Conservation (phyloP, 2,113 vertebrate genomes). For the Alouatta palliata region DNA sequence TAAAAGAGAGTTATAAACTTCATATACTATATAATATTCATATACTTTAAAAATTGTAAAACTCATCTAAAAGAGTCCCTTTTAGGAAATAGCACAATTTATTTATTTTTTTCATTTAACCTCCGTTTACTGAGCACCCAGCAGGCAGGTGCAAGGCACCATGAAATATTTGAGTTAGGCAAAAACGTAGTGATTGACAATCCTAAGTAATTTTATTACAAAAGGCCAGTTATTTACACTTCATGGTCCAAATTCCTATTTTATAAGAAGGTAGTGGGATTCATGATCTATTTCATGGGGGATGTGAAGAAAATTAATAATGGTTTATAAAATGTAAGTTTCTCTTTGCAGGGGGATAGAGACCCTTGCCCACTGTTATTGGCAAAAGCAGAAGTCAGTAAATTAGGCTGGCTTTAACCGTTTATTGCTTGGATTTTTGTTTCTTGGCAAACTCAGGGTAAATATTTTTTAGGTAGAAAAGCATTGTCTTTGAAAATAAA, state of each 20-base stretch:
- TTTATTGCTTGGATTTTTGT: background rate
- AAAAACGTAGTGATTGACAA: background rate
- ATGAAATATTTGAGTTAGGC: background rate
- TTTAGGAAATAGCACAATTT: background rate
- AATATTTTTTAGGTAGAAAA: constrained; percentile 4
- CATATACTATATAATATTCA: background rate
- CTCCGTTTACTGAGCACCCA: background rate
- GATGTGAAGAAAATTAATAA: background rate
- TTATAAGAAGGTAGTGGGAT: background rate
- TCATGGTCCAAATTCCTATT: background rate
- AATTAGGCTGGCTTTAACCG: background rate
- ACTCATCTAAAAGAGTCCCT: background rate
- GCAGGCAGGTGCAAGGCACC: background rate
- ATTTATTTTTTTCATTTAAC: background rate
- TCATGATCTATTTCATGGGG: background rate
- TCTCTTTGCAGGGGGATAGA: background rate
- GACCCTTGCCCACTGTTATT: background rate
- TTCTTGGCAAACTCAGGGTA: background rate
- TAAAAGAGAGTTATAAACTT: background rate
- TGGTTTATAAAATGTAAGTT: background rate
- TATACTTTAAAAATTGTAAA: background rate
- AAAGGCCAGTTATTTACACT: background rate
- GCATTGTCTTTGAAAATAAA: background rate
- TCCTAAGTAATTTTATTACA: background rate
- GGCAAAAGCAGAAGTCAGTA: background rate